A percentile compares a stretch with the other conserved stretches of the same genome.
phyloP scores from a whole-genome alignment of 1,140 invertebrate species.

The Drosophila chauvacae region DNA sequence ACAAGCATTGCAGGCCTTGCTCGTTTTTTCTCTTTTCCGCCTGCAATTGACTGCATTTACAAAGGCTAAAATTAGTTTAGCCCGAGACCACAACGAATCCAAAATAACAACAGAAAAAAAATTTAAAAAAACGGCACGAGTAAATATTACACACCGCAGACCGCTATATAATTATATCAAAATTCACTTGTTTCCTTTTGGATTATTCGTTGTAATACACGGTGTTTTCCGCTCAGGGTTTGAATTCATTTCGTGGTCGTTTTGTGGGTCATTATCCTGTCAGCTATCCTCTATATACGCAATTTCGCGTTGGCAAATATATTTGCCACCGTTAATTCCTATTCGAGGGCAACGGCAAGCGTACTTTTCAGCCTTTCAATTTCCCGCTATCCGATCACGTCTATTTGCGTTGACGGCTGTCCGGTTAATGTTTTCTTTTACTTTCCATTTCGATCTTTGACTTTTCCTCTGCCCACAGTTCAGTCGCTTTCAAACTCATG shows the following conservation, averaged over 20 bases:
- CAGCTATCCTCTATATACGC: slow-evolving; percentile 9
- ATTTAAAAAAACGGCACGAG: background rate
- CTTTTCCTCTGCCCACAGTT: slow-evolving; percentile 15
- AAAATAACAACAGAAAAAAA: slow-evolving; percentile 36
- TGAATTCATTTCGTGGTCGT: background rate
- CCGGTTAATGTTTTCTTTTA: slow-evolving; percentile 74
- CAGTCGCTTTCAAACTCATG: slow-evolving; percentile 69
- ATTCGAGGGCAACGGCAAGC: background rate
- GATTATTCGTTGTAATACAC: background rate
- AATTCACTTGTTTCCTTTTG: background rate
- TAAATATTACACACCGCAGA: slow-evolving; percentile 12
- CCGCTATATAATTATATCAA: background rate
- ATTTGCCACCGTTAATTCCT: background rate
- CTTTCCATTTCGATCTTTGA: slow-evolving; percentile 66
- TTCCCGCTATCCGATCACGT: slow-evolving; percentile 38
- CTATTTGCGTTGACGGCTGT: slow-evolving; percentile 71
- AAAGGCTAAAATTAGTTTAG: slow-evolving; percentile 42
- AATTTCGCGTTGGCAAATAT: background rate
- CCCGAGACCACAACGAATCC: slow-evolving; percentile 19
- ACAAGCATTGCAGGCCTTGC: slow-evolving; percentile 17
- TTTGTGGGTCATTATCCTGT: background rate
- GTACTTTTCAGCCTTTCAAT: slow-evolving; percentile 15
- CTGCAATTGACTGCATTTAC: slow-evolving; percentile 32
- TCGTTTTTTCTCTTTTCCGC: background rate
- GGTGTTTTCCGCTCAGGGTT: background rate